Evolutionary conservation across 2,113 vertebrate genomes (phyloP), one percentile per base, ranked within the genome.

Genomic region (Lepidiolamprologus cunningtoni): DNA sequence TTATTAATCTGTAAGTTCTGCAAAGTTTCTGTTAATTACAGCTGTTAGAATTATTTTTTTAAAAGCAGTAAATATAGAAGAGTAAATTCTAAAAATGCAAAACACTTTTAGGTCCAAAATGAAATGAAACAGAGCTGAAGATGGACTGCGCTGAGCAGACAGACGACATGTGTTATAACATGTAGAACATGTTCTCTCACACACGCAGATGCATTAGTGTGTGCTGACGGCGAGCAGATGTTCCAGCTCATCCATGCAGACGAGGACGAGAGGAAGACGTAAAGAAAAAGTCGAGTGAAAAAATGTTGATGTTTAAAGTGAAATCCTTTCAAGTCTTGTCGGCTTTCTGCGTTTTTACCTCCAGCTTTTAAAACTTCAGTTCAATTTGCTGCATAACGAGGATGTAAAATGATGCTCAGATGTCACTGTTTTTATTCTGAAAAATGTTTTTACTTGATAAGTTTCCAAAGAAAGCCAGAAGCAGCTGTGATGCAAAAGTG

Each of bases 201-300:
- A 45, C 68, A 84, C 35, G 78, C 68, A 71, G 52, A 14, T 63
- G 66, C 79, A 9, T 79, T 57, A 47, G 86, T 26, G 88, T 47
- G 90, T 86, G 40, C 89, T 89, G 53, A 84, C 83, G 81, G 88
- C 1, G 87, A 86, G 28, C 89, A 92, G 89, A 84, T 87, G 88
- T 84, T 86, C 4, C 68, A 10, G 71, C 81, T 83, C 87, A 89
- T 91, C 86, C 31, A 53, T 86, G 82, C 55, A 23, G 21, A 66
- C 8, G 80, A 42, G 66, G 35, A 23, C 5, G n/a, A 71, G 68
- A 28, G 6, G 71, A 8, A 12, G 16, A 76, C 6, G 42, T 28
- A 5, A 47, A 47, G 40, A 76, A 19, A 26, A 3, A 8, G 35
- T 23, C 10, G 0, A 26, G 40, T 40, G 54, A 81, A 53, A 53